phyloP scores from a whole-genome alignment of 2,888 invertebrate species.

The Xestia rhomboidea region DNA sequence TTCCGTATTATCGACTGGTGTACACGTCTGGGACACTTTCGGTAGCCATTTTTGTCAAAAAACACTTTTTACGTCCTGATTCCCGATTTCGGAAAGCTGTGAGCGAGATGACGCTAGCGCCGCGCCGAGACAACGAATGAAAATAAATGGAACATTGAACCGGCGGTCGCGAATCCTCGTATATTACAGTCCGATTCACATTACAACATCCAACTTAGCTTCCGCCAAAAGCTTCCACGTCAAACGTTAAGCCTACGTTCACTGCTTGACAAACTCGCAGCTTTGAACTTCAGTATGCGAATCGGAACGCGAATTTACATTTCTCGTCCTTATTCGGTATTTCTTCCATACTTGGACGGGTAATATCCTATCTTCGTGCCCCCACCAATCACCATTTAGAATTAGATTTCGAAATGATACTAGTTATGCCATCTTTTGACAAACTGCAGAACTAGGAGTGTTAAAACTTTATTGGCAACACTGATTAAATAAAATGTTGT shows the following conservation, averaged over 20 bases:
- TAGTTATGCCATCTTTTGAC: constrained; percentile 73
- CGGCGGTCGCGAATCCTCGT: constrained; percentile 68
- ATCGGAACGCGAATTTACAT: constrained; percentile 75
- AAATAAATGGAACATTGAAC: constrained; percentile 83
- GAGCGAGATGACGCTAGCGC: constrained; percentile 86
- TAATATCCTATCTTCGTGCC: constrained; percentile 73
- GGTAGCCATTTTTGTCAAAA: constrained; percentile 90
- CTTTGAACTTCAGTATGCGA: constrained; percentile 63
- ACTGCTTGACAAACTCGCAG: constrained; percentile 41
- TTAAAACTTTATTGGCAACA: constrained; percentile 18
- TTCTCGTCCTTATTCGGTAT: constrained; percentile 78
- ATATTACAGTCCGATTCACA: constrained; percentile 61
- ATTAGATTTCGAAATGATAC: constrained; percentile 60
- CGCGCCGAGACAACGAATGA: constrained; percentile 80
- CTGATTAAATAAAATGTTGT: background rate
- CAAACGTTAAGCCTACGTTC: constrained; percentile 57
- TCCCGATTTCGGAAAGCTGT: constrained; percentile 84
- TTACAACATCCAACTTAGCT: constrained; percentile 33
- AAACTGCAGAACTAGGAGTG: constrained; percentile 20
- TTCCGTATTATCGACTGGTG: constrained; percentile 82
- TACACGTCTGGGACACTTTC: constrained; percentile 80
- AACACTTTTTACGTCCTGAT: constrained; percentile 84
- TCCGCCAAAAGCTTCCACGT: constrained; percentile 56
- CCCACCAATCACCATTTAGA: constrained; percentile 77
- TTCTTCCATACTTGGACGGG: constrained; percentile 78